Percentiles rank a stretch among this genome's conserved stretches.
phyloP scores from a whole-genome alignment of 2,113 vertebrate species.

The Daboia siamensis region DNA sequence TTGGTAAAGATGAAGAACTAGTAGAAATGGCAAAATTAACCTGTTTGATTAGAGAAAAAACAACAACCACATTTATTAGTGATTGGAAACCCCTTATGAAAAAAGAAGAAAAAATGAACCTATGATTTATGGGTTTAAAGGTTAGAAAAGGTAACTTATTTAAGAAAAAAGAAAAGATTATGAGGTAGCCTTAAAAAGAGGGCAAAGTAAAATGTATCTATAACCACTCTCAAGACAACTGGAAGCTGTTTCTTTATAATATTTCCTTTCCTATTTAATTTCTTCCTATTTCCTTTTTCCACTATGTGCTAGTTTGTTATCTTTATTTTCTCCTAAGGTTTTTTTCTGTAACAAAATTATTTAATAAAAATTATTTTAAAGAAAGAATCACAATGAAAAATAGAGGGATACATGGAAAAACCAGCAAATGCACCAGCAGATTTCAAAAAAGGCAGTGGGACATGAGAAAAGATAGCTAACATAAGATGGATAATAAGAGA shows the following conservation, averaged over 20 bases:
- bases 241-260: background rate
- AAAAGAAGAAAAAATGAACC: background rate
- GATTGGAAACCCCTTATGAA: background rate
- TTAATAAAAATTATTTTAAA: background rate
- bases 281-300: background rate
- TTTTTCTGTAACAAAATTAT: background rate
- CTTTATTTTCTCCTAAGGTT: background rate
- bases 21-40: background rate
- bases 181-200: background rate
- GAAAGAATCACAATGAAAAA: background rate
- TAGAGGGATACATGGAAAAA: background rate
- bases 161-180: background rate
- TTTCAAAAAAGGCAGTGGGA: background rate
- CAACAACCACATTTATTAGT: background rate
- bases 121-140: background rate
- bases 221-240: background rate
- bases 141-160: background rate
- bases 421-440: background rate
- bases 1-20: background rate
- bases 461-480: background rate
- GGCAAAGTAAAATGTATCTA: background rate
- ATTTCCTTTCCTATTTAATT: background rate
- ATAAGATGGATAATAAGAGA: background rate
- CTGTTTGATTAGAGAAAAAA: background rate
- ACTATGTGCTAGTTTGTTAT: background rate